These are phyloP conservation scores for Spodoptera picta DNA, from an alignment of 2,888 invertebrate genomes.

Conservation along the genomic window DNA sequence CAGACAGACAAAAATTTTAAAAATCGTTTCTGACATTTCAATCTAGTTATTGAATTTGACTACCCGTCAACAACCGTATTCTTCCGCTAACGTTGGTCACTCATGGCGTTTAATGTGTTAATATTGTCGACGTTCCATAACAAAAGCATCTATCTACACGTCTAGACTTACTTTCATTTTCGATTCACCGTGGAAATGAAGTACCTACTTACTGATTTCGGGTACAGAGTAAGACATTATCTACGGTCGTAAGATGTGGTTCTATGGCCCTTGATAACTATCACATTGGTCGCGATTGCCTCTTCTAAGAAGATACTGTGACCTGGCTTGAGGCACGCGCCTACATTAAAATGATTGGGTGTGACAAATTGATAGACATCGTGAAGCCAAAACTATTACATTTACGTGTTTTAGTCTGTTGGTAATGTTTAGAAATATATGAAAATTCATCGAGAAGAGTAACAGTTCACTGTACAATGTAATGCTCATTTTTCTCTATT, in stretches of 20 bases:
- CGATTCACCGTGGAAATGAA: slow-evolving; percentile 45
- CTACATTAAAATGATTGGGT: slow-evolving; percentile 50
- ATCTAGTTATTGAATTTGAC: too few relatives aligned
- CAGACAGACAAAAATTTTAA: too few relatives aligned
- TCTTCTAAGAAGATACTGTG: slow-evolving; percentile 43
- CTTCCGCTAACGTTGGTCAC: too few relatives aligned
- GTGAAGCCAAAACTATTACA: slow-evolving; percentile 32
- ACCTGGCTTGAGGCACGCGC: slow-evolving; percentile 42
- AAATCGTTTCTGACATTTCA: too few relatives aligned
- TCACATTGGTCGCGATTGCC: slow-evolving; percentile 24
- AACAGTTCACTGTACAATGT: too few relatives aligned
- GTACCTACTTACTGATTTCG: slow-evolving; percentile 33
- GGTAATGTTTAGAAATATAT: too few relatives aligned
- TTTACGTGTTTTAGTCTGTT: too few relatives aligned
- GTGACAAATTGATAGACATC: slow-evolving; percentile 49
- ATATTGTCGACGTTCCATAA: too few relatives aligned
- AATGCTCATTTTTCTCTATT: too few relatives aligned
- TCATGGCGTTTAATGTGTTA: too few relatives aligned
- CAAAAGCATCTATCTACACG: not conserved
- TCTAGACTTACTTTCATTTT: slow-evolving; percentile 21
- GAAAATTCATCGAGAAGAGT: too few relatives aligned
- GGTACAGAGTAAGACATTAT: slow-evolving; percentile 49
- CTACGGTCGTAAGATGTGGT: slow-evolving; percentile 32
- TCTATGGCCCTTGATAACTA: slow-evolving; percentile 29
- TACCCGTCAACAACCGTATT: too few relatives aligned